A percentile compares a stretch with the other conserved stretches of the same genome.
phyloP scores from a whole-genome alignment of 2,797 vertebrate genomes.

The Sebastes taczanowskii region DNA sequence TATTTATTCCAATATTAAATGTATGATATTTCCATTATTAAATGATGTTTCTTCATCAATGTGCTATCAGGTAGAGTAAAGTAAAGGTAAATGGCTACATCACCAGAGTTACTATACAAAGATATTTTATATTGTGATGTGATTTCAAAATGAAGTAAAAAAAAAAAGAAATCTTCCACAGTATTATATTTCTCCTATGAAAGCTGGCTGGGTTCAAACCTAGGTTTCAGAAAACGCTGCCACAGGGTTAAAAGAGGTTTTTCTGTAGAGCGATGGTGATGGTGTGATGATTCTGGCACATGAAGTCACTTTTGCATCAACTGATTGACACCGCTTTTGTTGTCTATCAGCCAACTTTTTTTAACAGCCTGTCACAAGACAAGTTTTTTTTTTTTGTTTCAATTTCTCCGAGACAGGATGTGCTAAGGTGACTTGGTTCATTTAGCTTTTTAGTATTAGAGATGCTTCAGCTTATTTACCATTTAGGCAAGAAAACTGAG shows the following conservation, averaged over 20 bases:
- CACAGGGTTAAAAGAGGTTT: neutral
- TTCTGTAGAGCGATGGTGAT: conserved; percentile 11
- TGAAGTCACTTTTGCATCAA: conserved; percentile 27
- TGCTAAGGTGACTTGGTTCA: conserved; percentile 9
- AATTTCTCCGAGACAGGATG: neutral
- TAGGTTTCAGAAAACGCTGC: neutral
- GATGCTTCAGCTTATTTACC: neutral
- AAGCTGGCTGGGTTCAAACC: neutral
- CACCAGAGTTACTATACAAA: neutral
- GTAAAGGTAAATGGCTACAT: neutral
- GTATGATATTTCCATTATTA: too few relatives aligned
- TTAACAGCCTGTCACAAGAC: conserved; percentile 5
- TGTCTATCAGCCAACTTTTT: conserved; percentile 22
- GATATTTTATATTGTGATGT: neutral
- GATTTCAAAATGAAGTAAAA: neutral
- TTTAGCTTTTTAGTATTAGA: neutral
- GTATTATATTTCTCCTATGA: neutral
- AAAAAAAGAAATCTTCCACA: neutral
- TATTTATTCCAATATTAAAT: neutral
- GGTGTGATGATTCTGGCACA: conserved; percentile 12
- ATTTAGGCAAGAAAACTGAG: neutral
- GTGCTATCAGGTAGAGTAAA: neutral
- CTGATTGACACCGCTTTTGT: conserved; percentile 36
- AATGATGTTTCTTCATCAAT: neutral
- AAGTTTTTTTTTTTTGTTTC: neutral